These are phyloP conservation scores for Fragum sueziense DNA, from an alignment of 2,888 invertebrate genomes.

Conservation along the genomic window DNA sequence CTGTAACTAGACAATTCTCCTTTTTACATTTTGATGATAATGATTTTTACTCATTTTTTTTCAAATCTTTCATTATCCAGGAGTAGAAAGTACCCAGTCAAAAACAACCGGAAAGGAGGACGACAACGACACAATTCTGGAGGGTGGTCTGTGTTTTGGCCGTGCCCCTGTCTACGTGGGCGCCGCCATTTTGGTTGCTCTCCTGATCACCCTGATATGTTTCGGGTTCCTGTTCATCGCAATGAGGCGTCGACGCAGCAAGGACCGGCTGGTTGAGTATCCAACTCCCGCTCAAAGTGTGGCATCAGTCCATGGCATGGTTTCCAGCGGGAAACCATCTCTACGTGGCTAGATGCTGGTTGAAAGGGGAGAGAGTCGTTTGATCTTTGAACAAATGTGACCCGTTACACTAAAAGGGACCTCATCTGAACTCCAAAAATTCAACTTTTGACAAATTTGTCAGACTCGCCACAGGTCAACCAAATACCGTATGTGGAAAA, in stretches of 20 bases:
- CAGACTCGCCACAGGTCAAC: no score
- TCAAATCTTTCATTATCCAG: background rate
- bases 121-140: background rate
- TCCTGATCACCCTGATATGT: background rate
- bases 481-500: no score
- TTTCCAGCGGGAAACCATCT: background rate
- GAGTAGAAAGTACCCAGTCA: background rate
- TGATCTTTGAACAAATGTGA: background rate
- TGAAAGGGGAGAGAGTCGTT: background rate
- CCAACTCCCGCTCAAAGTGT: background rate
- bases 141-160: constrained; percentile 1
- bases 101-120: background rate
- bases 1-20: no score
- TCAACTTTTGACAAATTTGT: no score
- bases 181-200: constrained; percentile 1
- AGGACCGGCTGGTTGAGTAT: background rate
- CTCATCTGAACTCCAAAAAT: no score
- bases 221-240: background rate
- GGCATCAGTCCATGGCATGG: background rate
- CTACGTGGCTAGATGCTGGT: background rate
- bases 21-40: no score
- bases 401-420: background rate
- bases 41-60: no score
- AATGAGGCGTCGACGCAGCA: background rate
- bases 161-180: constrained; percentile 2